phyloP scores from a whole-genome alignment of 2,888 invertebrate species.

The Chalcosyrphus nemorum region DNA sequence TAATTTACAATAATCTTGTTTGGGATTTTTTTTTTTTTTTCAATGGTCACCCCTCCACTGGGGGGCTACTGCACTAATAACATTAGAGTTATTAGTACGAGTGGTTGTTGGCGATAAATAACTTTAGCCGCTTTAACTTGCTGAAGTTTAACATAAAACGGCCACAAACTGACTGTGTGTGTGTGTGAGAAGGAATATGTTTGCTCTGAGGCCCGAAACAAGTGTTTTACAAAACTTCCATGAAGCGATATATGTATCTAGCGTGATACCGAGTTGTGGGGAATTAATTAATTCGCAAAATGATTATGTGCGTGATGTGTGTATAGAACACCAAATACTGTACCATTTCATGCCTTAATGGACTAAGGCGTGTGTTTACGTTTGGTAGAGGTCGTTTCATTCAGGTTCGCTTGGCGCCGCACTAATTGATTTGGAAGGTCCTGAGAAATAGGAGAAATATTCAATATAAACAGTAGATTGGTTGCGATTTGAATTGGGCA shows the following conservation, averaged over 20 bases:
- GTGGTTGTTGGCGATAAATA: slow-evolving; percentile 69
- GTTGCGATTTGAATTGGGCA: neutral
- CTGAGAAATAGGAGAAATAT: neutral
- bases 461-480: neutral
- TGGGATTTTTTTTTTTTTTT: slow-evolving; percentile 17
- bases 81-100: slow-evolving; percentile 71
- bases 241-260: slow-evolving; percentile 55
- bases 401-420: slow-evolving; percentile 27
- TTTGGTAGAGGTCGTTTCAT: slow-evolving; percentile 21
- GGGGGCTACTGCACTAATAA: slow-evolving; percentile 56
- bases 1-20: slow-evolving; percentile 71
- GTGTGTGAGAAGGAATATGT: no score
- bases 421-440: slow-evolving; percentile 25
- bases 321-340: slow-evolving; percentile 10
- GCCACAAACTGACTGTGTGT: neutral
- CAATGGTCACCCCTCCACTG: neutral
- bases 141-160: slow-evolving; percentile 48
- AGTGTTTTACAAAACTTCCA: slow-evolving; percentile 67
- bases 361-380: slow-evolving; percentile 45
- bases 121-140: slow-evolving; percentile 59
- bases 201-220: slow-evolving; percentile 50
- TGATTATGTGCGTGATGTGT: slow-evolving; percentile 61
- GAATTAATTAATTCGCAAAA: slow-evolving; percentile 68
- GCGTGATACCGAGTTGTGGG: slow-evolving; percentile 38
- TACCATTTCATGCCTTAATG: slow-evolving; percentile 32